Evolutionary conservation across 2,113 vertebrate species (phyloP).

Genomic region (Leptobrachium leishanense): DNA sequence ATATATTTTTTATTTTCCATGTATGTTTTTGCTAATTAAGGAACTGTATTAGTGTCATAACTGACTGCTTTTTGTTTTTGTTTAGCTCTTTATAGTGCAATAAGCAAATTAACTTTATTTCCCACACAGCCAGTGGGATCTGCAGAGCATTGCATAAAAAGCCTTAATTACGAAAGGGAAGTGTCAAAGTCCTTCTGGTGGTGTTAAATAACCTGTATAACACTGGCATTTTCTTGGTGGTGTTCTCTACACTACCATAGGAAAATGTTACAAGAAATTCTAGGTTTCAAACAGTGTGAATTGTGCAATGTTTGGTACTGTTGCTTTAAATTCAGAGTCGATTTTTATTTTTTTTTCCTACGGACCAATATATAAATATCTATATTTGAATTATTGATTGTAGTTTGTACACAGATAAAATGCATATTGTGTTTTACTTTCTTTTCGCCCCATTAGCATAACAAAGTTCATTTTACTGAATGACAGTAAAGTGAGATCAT

Average conservation of each 20-base stretch:
- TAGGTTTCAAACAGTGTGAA: neutral
- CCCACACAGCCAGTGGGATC: conserved; percentile 13
- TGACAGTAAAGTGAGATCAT: neutral
- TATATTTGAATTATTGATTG: neutral
- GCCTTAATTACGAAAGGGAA: conserved; percentile 39
- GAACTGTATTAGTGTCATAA: neutral
- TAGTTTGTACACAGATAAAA: neutral
- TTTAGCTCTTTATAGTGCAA: conserved; percentile 44
- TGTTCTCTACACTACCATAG: neutral
- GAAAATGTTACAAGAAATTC: neutral
- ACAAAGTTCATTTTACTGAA: neutral
- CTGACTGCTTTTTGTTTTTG: neutral
- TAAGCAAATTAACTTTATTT: conserved; percentile 28
- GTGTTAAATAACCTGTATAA: conserved; percentile 1
- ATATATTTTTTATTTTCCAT: neutral
- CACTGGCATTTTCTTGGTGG: neutral
- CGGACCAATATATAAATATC: conserved; percentile 21
- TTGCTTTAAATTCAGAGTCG: conserved; percentile 19
- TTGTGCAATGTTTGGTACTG: conserved; percentile 33
- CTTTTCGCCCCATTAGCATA: neutral
- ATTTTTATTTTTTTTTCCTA: conserved; percentile 1
- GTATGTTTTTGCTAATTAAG: neutral
- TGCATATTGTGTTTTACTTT: neutral
- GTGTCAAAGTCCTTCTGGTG: conserved; percentile 12
- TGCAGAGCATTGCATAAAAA: conserved; percentile 6